Evolutionary conservation across 1,140 invertebrate genomes (phyloP), one percentile per base, ranked within the genome.

Genomic region (Metopolophium dirhodum): DNA sequence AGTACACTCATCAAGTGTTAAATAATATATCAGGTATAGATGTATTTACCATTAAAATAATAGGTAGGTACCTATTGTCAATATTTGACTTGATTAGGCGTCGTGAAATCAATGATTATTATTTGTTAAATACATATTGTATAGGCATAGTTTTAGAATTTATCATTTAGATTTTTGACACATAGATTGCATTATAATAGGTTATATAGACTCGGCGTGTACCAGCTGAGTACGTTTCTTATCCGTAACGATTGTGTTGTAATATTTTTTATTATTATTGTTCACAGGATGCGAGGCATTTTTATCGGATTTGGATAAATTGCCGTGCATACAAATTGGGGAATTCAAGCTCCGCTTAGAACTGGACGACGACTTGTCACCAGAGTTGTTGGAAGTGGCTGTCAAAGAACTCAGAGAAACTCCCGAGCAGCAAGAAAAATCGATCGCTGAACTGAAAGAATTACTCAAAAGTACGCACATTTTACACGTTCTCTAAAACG

Each of bases 321-420:
- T 97, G 88, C 97, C 97, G 3, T 96, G 95, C 0, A 94, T 98
- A 23, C 96, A 97, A 94, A 94, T 97, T 26, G 97, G 97, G 7
- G 96, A 97, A 93, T 97, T 96, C 94, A 95, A 95, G 26, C 95
- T 98, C 2, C 95, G 96, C 93, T 96, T 98, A 90, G 97, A 98
- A 94, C 94, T 98, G 26, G 96, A 96, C 0, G 96, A 96, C 0
- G 96, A 96, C 37, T 96, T 97, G 0, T 94, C 95, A 20, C 95
- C 96, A 9, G 96, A 97, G 88, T 95, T 97, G 20, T 95, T 96
- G 94, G 97, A 98, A 95, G 96, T 97, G n/a, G 97, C 97, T 0
- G 95, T 95, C 26, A 96, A 96, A 91, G 97, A 98, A 94, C 95
- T 98, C 0, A 95, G 97, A 2, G 97, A 98, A 95, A 96, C 96